Evolutionary conservation across 2,888 invertebrate species (phyloP).

Genomic region (Sphaeridia pumilis): DNA sequence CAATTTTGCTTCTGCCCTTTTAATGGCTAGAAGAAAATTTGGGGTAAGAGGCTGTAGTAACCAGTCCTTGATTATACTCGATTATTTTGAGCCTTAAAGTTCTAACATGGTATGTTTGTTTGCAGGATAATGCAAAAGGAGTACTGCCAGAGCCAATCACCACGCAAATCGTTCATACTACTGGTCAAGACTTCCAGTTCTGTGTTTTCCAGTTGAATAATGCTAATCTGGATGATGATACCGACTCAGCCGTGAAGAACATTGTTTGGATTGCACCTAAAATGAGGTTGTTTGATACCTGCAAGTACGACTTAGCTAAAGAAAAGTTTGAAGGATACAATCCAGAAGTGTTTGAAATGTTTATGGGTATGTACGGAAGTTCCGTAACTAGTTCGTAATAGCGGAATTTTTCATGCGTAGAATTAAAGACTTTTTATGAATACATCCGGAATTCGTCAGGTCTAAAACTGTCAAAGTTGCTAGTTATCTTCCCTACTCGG

Average conservation of each 20-base stretch:
- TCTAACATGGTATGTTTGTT: slow-evolving; percentile 14
- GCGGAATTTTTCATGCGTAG: no score
- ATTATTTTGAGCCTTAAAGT: neutral
- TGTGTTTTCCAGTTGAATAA: slow-evolving; percentile 74
- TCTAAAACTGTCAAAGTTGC: no score
- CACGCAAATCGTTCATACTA: slow-evolving; percentile 70
- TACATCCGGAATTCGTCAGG: no score
- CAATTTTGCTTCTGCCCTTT: slow-evolving; percentile 61
- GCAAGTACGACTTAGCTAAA: slow-evolving; percentile 52
- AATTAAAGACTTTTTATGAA: no score
- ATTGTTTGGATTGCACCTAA: slow-evolving; percentile 59
- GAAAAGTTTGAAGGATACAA: slow-evolving; percentile 62
- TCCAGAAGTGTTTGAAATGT: slow-evolving; percentile 60
- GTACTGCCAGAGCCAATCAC: slow-evolving; percentile 61
- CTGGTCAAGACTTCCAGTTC: slow-evolving; percentile 66
- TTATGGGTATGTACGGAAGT: slow-evolving; percentile 60
- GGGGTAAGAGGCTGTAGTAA: slow-evolving; percentile 48
- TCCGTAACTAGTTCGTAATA: no score
- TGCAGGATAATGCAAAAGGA: slow-evolving; percentile 49
- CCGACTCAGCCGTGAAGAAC: slow-evolving; percentile 53
- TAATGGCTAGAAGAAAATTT: slow-evolving; percentile 61
- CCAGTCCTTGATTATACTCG: neutral
- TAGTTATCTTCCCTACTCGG: no score
- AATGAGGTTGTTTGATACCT: slow-evolving; percentile 53
- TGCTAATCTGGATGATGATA: slow-evolving; percentile 50